Evolutionary conservation across 2,797 vertebrate species (phyloP), one percentile per base, ranked within the genome.

Genomic region (Chelmon rostratus): DNA sequence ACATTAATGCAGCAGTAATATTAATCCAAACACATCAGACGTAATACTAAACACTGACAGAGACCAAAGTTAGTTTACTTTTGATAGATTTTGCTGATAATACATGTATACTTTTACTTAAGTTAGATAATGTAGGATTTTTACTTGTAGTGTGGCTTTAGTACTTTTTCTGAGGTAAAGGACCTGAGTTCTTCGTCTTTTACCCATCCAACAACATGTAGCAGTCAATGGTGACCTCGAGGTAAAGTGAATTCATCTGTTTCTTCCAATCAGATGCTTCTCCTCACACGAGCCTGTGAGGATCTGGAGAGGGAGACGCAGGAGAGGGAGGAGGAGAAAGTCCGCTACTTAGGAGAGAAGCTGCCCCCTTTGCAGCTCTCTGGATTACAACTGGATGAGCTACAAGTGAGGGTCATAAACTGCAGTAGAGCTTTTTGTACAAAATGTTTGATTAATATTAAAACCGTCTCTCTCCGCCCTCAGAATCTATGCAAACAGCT

Each of bases 241-340:
- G 28, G 31, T 31, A 31, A n/a, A n/a, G n/a, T n/a, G n/a, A n/a
- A 31, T 42, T 42, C 13, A 21, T 53, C 2, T 33, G 8, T 82
- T 87, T 61, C 35, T 2, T 88, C 70, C 80, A 42, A 88, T 79
- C 77, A 99, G 98, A 99, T 98, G 89, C 91, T 99, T 91, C 97
- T 99, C 94, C 95, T 99, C 86, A 96, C 96, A 42, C 96, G 96
- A 90, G 98, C 98, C 0, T 97, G 97, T 78, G 98, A 99, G 65
- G 97, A 97, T 79, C 94, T 99, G 95, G 98, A 99, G 18, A 96
- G 93, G 79, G 98, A 99, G 81, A 95, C 79, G 0, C 93, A 96
- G 82, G 97, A 97, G 0, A 96, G 96, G 3, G 96, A 97, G 77
- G 93, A 97, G 0, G 98, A 99, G 93, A 99, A 98, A 87, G 93